These are phyloP conservation scores for Epinephelus fuscoguttatus DNA, from an alignment of 2,113 vertebrate species.

Conservation along the genomic window DNA sequence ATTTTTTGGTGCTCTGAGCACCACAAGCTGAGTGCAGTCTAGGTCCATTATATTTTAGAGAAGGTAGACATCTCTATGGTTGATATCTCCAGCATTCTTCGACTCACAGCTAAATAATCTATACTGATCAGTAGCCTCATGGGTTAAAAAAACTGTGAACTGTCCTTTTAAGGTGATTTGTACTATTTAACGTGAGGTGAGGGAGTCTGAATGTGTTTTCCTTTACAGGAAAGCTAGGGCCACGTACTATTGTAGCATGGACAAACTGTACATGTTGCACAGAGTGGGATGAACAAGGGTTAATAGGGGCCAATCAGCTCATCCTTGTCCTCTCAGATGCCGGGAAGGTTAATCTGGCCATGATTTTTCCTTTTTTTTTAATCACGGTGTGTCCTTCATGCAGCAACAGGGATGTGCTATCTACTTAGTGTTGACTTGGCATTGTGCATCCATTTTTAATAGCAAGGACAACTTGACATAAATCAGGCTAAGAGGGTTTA, in stretches of 20 bases:
- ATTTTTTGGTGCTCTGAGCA: too few relatives aligned
- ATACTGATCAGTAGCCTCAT: too few relatives aligned
- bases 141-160: too few relatives aligned
- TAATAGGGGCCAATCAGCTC: neutral
- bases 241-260: neutral
- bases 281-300: neutral
- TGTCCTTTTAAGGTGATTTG: too few relatives aligned
- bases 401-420: neutral
- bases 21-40: too few relatives aligned
- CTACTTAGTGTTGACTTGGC: neutral
- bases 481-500: neutral
- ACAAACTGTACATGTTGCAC: neutral
- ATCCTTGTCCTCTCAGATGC: neutral
- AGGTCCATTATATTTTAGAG: too few relatives aligned
- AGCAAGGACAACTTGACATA: neutral
- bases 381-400: neutral
- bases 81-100: too few relatives aligned
- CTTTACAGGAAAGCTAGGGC: neutral
- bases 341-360: neutral
- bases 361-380: neutral
- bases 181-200: neutral
- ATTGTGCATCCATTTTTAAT: neutral
- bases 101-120: too few relatives aligned
- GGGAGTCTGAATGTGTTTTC: neutral
- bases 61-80: too few relatives aligned